Percentiles rank a stretch among this genome's conserved stretches.
These are phyloP conservation scores for Nipponacmea schrenckii DNA, from an alignment of 2,888 invertebrate species.

Conservation along the genomic window DNA sequence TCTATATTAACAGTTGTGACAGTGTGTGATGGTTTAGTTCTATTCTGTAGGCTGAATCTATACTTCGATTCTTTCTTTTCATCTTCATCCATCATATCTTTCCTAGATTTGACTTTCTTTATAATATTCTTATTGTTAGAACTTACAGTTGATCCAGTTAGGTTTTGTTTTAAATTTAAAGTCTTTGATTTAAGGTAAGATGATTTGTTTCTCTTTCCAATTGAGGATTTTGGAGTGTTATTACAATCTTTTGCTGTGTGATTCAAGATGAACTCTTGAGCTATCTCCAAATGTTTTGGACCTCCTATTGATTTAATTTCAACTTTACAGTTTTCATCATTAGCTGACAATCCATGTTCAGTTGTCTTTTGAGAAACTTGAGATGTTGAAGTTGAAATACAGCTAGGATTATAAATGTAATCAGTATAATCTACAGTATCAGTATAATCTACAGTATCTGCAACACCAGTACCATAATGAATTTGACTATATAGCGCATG, in stretches of 20 bases:
- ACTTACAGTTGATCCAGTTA: not conserved
- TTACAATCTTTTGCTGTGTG: not conserved
- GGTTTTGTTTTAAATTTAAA: not conserved
- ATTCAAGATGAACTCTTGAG: not conserved
- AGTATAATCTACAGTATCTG: not conserved
- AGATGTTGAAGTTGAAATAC: not conserved
- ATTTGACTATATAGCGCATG: conserved; percentile 33
- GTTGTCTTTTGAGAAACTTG: not conserved
- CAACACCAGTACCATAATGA: conserved; percentile 20
- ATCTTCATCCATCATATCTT: not conserved
- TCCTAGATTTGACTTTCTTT: not conserved
- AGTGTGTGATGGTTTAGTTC: too few relatives aligned
- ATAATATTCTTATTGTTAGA: not conserved
- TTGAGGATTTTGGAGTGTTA: not conserved
- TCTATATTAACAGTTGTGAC: not conserved
- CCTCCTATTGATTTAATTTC: not conserved
- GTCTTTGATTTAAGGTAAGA: not conserved
- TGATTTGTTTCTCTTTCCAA: too few relatives aligned
- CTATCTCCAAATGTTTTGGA: not conserved
- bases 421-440: not conserved
- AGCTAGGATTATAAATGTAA: not conserved
- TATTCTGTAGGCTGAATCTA: not conserved
- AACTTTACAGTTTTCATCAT: not conserved
- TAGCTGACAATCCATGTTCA: not conserved
- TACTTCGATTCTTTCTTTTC: not conserved